A percentile compares a stretch with the other conserved stretches of the same genome.
These are phyloP conservation scores for Sphaerophoria taeniata DNA, from an alignment of 2,888 invertebrate genomes.

Conservation along the genomic window DNA sequence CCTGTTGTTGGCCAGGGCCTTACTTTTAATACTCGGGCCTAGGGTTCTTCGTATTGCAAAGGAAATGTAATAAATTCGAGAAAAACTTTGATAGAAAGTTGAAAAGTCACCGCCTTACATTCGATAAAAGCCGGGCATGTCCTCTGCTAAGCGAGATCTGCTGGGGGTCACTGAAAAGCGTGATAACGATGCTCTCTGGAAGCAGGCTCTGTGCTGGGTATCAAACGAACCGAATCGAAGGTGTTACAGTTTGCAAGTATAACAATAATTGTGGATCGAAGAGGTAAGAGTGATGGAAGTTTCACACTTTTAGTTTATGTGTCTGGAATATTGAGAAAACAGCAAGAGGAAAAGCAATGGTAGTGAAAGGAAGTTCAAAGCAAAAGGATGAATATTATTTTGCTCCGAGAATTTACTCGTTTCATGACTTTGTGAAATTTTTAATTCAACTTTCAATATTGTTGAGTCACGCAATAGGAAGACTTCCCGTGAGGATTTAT, in stretches of 20 bases:
- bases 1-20: background rate
- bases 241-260: constrained; percentile 45
- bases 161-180: constrained; percentile 14
- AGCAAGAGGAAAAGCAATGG: background rate
- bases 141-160: too few relatives aligned
- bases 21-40: background rate
- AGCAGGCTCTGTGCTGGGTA: constrained; percentile 27
- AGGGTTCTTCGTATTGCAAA: too few relatives aligned
- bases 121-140: background rate
- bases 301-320: constrained; percentile 66
- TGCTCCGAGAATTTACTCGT: constrained; percentile 23
- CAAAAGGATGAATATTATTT: constrained; percentile 48
- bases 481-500: background rate
- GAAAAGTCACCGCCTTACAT: too few relatives aligned
- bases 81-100: too few relatives aligned
- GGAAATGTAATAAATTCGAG: too few relatives aligned
- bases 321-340: constrained; percentile 45
- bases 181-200: constrained; percentile 26
- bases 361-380: background rate
- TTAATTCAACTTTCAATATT: constrained; percentile 16
- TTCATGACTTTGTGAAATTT: constrained; percentile 66
- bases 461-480: background rate
- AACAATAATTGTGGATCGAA: background rate
- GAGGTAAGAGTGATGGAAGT: constrained; percentile 37
- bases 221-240: constrained; percentile 60